Evolutionary conservation across 2,888 invertebrate species (phyloP).

Genomic region (Ceramica pisi): DNA sequence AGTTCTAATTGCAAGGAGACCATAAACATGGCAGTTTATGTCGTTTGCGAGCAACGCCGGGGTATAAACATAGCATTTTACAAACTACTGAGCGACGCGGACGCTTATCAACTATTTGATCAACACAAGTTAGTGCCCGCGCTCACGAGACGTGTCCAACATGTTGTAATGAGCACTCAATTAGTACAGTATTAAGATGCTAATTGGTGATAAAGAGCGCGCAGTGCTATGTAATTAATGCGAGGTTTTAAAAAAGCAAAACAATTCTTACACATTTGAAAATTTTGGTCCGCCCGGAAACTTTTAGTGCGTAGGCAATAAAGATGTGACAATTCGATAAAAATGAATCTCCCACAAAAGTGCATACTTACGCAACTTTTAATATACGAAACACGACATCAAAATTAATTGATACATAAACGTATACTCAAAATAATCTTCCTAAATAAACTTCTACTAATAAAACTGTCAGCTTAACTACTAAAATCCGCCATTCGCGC

Average conservation of each 20-base stretch:
- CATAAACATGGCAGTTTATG: slow-evolving; percentile 55
- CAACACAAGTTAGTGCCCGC: slow-evolving; percentile 46
- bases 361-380: slow-evolving; percentile 32
- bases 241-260: slow-evolving; percentile 14
- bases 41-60: slow-evolving; percentile 31
- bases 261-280: background rate
- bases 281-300: background rate
- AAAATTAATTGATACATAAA: slow-evolving; percentile 44
- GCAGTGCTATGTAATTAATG: slow-evolving; percentile 18
- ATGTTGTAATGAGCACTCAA: slow-evolving; percentile 52
- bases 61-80: slow-evolving; percentile 64
- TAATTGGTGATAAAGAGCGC: slow-evolving; percentile 30
- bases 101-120: slow-evolving; percentile 63
- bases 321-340: slow-evolving; percentile 34
- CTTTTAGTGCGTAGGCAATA: slow-evolving; percentile 7
- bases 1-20: slow-evolving; percentile 46
- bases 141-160: slow-evolving; percentile 40
- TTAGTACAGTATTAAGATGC: slow-evolving; percentile 42
- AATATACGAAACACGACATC: slow-evolving; percentile 24
- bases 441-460: slow-evolving; percentile 35
- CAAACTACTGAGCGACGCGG: slow-evolving; percentile 40
- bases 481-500: slow-evolving; percentile 49
- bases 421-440: slow-evolving; percentile 38
- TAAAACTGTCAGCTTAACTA: slow-evolving; percentile 55
- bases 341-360: slow-evolving; percentile 24